phyloP scores from a whole-genome alignment of 2,888 invertebrate genomes.

The Phortica magna region DNA sequence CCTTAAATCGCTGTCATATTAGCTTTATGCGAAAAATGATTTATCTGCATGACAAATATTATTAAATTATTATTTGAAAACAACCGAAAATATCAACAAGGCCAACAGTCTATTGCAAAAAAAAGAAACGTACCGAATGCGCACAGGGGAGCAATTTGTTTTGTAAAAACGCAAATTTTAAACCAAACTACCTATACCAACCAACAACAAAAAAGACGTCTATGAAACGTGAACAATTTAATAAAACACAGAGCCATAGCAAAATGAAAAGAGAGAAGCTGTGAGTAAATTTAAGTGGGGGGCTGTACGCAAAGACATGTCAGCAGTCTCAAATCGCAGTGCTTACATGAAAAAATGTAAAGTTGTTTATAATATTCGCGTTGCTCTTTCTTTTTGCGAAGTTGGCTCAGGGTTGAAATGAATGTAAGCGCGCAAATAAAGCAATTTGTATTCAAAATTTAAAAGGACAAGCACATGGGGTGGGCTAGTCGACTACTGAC shows the following conservation, averaged over 20 bases:
- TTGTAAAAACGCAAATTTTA: constrained; percentile 37
- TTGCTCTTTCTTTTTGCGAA: neutral
- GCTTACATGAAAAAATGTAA: constrained; percentile 5
- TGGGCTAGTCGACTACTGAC: neutral
- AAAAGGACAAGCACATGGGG: constrained; percentile 62
- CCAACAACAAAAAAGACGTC: constrained; percentile 49
- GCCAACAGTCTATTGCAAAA: constrained; percentile 56
- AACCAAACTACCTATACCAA: constrained; percentile 34
- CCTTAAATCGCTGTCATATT: constrained; percentile 63
- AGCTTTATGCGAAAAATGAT: constrained; percentile 63
- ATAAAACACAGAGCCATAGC: constrained; percentile 60
- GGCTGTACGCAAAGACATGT: constrained; percentile 9
- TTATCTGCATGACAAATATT: constrained; percentile 75
- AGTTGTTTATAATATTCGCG: constrained; percentile 33
- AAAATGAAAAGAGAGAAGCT: constrained; percentile 36
- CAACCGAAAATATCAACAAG: constrained; percentile 41
- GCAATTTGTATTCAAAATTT: constrained; percentile 78
- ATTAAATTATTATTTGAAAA: constrained; percentile 71
- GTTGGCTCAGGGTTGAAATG: constrained; percentile 57
- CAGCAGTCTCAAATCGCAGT: neutral
- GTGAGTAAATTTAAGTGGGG: constrained; percentile 26
- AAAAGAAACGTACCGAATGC: constrained; percentile 56
- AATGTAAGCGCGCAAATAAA: constrained; percentile 68
- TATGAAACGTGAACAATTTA: constrained; percentile 54
- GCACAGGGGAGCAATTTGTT: constrained; percentile 68